Base-by-base conservation (phyloP, 2,113 vertebrate species). In the Lagopus muta region DNA sequence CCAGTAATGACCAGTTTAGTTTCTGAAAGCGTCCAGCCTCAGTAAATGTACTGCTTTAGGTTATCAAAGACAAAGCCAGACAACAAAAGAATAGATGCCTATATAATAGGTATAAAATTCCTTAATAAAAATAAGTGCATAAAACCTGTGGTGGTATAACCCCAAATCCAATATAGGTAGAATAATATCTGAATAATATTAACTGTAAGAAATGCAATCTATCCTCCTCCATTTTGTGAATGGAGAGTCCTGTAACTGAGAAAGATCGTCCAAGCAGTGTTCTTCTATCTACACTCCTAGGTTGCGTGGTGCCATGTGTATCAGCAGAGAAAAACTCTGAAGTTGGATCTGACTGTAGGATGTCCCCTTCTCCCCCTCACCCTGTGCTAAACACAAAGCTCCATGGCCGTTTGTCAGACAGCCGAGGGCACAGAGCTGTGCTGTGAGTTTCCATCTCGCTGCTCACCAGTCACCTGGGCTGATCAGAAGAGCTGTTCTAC, bases 41-140 rank as follows among this genome's bases (percentile, higher is more conserved):
- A 82, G 70, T 40, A 64, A 89, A 77, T 64, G 78, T 94, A 60
- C 90, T 93, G 65, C 77, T 66, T 90, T 87, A 93, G 84, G 87
- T 93, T 89, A 82, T 95, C 94, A 97, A 93, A 91, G 55, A 92
- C 82, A 88, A 92, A 96, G 94, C 96, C 95, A 94, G 82, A 95
- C 82, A 78, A 84, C 64, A 85, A 92, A 93, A 85, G 27, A 86
- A 76, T 25, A 85, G 65, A 58, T 83, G 82, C 96, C 97, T 97
- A 96, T 96, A 95, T 90, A 96, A 97, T 93, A 98, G 97, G 97
- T 94, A 91, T 89, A 94, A 94, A 95, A 95, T 67, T 70, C 84
- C 95, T 97, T 91, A 90, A 94, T 94, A 97, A 95, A 97, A 97
- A 67, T 78, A 94, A 90, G 94, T 93, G 92, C 73, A 82, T 85